These are phyloP conservation scores for Hemiprocne comata DNA, from an alignment of 2,113 vertebrate species.

Conservation along the genomic window DNA sequence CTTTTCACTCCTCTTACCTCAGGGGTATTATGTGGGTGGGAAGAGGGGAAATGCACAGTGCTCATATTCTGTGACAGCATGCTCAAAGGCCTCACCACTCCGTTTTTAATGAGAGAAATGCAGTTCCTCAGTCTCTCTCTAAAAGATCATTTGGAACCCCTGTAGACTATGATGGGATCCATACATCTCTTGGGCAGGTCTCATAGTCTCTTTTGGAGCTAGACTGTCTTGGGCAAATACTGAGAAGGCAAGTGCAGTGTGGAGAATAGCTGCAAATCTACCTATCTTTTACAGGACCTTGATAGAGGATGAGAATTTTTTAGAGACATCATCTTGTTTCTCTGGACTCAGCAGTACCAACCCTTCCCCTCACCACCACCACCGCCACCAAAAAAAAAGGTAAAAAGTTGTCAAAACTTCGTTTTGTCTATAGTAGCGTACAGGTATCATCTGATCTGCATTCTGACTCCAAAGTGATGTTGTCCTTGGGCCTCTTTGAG, in stretches of 20 bases:
- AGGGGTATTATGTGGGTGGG: not conserved
- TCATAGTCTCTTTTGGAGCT: not conserved
- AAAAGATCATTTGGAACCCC: not conserved
- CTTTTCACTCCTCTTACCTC: not conserved
- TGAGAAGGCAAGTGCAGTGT: not conserved
- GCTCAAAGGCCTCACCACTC: not conserved
- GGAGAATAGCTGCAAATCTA: not conserved
- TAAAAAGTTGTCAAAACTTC: not conserved
- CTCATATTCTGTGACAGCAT: not conserved
- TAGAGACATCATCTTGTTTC: not conserved
- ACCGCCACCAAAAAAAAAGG: not conserved
- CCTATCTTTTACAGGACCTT: not conserved
- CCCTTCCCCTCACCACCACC: not conserved
- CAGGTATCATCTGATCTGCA: not conserved
- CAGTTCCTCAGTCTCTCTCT: not conserved
- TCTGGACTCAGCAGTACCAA: not conserved
- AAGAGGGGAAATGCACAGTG: not conserved
- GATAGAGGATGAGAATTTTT: not conserved
- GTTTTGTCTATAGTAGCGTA: not conserved
- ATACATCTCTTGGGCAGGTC: slow-evolving; percentile 16
- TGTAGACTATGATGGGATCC: not conserved
- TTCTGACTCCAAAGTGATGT: not conserved
- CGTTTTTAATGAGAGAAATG: not conserved
- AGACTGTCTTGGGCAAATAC: not conserved
- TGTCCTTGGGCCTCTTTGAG: not conserved